Evolutionary conservation across 2,888 invertebrate genomes (phyloP).

Genomic region (Philhelius pedissequus): DNA sequence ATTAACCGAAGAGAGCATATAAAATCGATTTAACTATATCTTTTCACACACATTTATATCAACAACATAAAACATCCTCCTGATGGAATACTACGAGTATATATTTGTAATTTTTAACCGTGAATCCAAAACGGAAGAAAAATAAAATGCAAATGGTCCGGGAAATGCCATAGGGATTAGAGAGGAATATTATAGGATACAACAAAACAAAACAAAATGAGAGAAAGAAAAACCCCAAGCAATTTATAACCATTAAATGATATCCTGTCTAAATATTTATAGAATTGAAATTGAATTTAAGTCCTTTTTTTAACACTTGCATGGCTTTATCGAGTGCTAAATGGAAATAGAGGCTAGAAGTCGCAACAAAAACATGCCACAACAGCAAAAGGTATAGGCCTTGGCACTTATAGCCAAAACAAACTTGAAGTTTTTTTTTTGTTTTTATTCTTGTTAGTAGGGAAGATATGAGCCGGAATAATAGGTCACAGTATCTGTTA

Average conservation of each 20-base stretch:
- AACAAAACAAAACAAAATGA: not conserved
- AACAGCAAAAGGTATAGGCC: not conserved
- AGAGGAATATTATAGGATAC: not conserved
- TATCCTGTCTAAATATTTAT: conserved; percentile 65
- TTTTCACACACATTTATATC: conserved; percentile 4
- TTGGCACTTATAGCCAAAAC: not conserved
- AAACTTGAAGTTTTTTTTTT: not conserved
- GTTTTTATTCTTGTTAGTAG: not conserved
- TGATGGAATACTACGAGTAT: too few relatives aligned
- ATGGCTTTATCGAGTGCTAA: conserved; percentile 15
- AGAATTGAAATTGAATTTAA: conserved; percentile 58
- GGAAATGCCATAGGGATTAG: conserved; percentile 11
- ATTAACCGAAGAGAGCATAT: conserved; percentile 33
- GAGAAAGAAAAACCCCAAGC: conserved; percentile 13
- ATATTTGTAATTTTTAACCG: not conserved
- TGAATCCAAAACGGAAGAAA: not conserved
- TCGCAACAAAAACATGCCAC: not conserved
- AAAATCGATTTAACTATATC: conserved; percentile 45
- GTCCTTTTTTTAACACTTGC: conserved; percentile 44
- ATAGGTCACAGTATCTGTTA: conserved; percentile 27
- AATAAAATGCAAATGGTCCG: conserved; percentile 10
- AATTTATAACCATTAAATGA: conserved; percentile 62
- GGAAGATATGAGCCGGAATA: conserved; percentile 13
- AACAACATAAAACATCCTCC: conserved; percentile 30
- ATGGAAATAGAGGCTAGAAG: conserved; percentile 21